Evolutionary conservation across 1,140 invertebrate genomes (phyloP), one percentile per base, ranked within the genome.

Genomic region (Drosophila takahashii): DNA sequence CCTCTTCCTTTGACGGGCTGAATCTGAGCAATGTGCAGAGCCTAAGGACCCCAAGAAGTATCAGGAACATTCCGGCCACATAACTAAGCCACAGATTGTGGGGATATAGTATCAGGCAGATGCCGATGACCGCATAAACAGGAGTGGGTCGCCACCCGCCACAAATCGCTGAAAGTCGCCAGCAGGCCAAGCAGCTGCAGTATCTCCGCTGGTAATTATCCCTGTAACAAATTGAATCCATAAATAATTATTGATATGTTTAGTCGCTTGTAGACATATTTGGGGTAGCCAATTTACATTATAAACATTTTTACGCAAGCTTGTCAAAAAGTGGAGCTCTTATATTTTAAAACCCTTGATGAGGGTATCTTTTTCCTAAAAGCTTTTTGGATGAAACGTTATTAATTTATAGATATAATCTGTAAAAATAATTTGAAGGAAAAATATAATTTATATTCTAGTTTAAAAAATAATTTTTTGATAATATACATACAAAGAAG

Each of bases 81-180:
- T 92, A 91, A 56, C 91, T 92, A 36, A 92, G 72, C 91, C 91
- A 92, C 22, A 92, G 65, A 92, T 91, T 91, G 57, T 92, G 89
- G 4, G 91, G 91, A 73, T 83, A 91, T 34, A 92, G 50, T 45
- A 91, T 77, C 29, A 92, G 62, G 26, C 79, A 78, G 51, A 81
- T 74, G 51, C 89, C 91, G 54, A 91, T 60, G 47, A 71, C 74
- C 42, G 89, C 71, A 73, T 92, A 92, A 18, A 87, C 65, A 29
- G 86, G 85, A 37, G 89, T 74, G 11, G 91, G 75, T 9, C 89
- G 71, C 91, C 91, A 92, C 2, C 89, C 71, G 15, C 90, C 87
- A 29, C 80, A 59, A 50, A 81, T 37, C 36, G 71, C 62, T 8
- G 74, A 62, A 26, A 58, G 52, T 27, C 77, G 74, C 89, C 90